Evolutionary conservation across 1,140 invertebrate species (phyloP).

Genomic region (Drosophila pseudoananassae): DNA sequence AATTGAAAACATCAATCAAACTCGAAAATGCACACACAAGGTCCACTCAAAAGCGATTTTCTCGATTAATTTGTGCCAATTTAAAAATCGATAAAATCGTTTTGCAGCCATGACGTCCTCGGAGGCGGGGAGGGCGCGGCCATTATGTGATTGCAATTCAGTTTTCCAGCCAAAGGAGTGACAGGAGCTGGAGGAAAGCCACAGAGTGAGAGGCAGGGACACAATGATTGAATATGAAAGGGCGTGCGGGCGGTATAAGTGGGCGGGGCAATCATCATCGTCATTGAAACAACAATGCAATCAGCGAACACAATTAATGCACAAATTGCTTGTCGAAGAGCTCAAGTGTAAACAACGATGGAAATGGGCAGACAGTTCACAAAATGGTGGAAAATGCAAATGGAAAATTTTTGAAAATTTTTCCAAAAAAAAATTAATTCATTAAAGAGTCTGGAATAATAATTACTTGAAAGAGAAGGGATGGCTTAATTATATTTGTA

Average conservation of each 20-base stretch:
- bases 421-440: background rate
- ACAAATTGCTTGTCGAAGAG: conserved; percentile 68
- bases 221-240: conserved; percentile 24
- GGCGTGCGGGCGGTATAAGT: background rate
- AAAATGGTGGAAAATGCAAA: conserved; percentile 10
- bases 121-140: background rate
- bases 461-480: no score
- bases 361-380: background rate
- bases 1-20: background rate
- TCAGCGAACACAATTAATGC: conserved; percentile 71
- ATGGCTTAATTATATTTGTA: no score
- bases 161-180: background rate
- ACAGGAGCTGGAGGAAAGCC: background rate
- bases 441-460: background rate
- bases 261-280: conserved; percentile 26
- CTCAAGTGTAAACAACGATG: conserved; percentile 43
- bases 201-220: background rate
- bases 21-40: background rate
- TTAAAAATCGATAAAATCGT: conserved; percentile 71
- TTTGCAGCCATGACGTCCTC: background rate
- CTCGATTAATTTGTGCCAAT: conserved; percentile 59
- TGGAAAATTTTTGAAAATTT: background rate
- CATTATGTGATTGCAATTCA: conserved; percentile 30
- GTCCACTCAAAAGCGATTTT: conserved; percentile 9
- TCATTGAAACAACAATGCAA: conserved; percentile 65